These are phyloP conservation scores for Pachyuromys duprasi DNA, from an alignment of 2,797 vertebrate genomes.

Conservation along the genomic window DNA sequence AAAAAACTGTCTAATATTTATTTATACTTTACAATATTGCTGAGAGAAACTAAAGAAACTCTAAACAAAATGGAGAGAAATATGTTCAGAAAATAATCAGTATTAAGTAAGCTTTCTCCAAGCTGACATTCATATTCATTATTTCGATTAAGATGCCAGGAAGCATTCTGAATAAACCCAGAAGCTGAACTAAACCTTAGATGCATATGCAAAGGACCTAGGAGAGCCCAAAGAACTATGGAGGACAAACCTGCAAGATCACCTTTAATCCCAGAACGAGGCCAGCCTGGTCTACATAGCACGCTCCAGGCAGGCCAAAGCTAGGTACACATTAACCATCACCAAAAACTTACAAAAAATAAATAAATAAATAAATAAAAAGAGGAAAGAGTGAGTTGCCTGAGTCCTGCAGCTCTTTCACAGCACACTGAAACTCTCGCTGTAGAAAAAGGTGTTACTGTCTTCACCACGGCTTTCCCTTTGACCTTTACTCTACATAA, in stretches of 20 bases:
- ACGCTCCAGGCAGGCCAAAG: not conserved
- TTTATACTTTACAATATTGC: not conserved
- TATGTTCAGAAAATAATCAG: not conserved
- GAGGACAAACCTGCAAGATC: not conserved
- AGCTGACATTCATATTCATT: not conserved
- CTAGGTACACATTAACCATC: not conserved
- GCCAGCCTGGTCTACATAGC: not conserved
- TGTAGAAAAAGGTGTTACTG: conserved; percentile 57
- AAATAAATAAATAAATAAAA: no score
- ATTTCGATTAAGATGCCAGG: not conserved
- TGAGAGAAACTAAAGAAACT: conserved; percentile 30
- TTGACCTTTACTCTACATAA: conserved; percentile 80
- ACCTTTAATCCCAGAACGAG: not conserved
- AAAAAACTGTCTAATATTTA: conserved; percentile 4
- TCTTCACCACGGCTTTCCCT: conserved; percentile 67
- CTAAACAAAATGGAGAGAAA: not conserved
- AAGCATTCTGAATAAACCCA: conserved; percentile 1
- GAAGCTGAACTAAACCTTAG: conserved; percentile 32
- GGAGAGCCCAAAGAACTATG: not conserved
- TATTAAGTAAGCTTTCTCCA: conserved; percentile 1
- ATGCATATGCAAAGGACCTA: not conserved
- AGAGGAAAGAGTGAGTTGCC: not conserved
- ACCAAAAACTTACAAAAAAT: no score
- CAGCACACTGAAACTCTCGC: conserved; percentile 40
- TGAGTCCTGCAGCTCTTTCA: not conserved